These are phyloP conservation scores for Ctena decussata DNA, from an alignment of 2,888 invertebrate genomes.

Conservation along the genomic window DNA sequence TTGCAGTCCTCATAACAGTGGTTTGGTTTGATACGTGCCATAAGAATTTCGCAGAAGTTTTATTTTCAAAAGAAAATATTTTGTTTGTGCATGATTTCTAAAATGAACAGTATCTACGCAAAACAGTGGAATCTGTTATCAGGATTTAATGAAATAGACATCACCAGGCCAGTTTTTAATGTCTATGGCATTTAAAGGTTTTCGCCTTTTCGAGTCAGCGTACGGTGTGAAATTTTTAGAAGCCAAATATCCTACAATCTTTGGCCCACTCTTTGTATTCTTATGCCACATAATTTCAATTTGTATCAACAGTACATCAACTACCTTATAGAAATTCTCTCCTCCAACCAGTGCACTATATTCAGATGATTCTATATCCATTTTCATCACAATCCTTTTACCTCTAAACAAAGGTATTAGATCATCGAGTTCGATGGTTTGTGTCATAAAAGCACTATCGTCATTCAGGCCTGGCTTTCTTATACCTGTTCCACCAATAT, in stretches of 20 bases:
- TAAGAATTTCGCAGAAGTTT: too few relatives aligned
- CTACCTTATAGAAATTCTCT: constrained; percentile 7
- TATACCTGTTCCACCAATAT: constrained; percentile 61
- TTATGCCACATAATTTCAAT: constrained; percentile 31
- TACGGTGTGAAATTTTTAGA: not conserved
- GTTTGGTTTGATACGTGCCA: too few relatives aligned
- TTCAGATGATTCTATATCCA: constrained; percentile 29
- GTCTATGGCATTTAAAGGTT: not conserved
- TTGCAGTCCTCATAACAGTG: too few relatives aligned
- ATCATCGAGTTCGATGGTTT: constrained; percentile 28
- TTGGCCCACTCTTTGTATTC: not conserved
- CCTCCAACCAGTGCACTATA: constrained; percentile 7
- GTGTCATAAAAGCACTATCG: not conserved
- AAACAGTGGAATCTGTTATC: too few relatives aligned
- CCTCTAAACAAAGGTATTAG: constrained; percentile 18
- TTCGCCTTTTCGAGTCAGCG: not conserved
- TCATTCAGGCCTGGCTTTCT: not conserved
- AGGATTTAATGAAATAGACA: constrained; percentile 3
- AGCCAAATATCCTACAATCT: constrained; percentile 16
- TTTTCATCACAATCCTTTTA: not conserved
- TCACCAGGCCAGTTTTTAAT: not conserved
- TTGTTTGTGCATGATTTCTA: too few relatives aligned
- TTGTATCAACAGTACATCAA: constrained; percentile 14
- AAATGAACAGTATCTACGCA: too few relatives aligned
- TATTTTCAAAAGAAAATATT: too few relatives aligned